Percentiles rank a stretch among this genome's conserved stretches.
These are phyloP conservation scores for Anguilla obscura DNA, from an alignment of 2,797 vertebrate species.

Conservation along the genomic window DNA sequence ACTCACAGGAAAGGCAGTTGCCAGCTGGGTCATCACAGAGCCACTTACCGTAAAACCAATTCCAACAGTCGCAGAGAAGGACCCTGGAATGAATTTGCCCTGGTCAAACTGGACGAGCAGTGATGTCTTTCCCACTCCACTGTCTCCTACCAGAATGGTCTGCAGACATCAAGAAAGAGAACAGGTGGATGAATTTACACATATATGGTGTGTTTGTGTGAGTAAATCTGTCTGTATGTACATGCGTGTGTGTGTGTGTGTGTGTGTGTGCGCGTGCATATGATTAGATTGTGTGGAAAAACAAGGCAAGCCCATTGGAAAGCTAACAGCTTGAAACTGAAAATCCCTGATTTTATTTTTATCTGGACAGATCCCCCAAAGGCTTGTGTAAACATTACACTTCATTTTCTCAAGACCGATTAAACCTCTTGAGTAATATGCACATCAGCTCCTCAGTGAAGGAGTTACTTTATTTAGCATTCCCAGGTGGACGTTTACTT, in stretches of 20 bases:
- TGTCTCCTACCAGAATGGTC: conserved; percentile 94
- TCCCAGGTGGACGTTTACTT: neutral
- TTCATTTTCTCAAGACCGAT: neutral
- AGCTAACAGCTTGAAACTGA: neutral
- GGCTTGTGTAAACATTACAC: conserved; percentile 15
- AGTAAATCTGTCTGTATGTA: neutral
- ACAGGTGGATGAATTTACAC: conserved; percentile 2
- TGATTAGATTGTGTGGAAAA: neutral
- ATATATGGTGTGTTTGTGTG: conserved; percentile 26
- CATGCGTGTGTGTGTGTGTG: neutral
- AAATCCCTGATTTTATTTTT: conserved; percentile 38
- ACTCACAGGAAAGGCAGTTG: too few species aligned
- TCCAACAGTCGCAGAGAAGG: conserved; percentile 92
- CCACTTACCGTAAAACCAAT: conserved; percentile 93
- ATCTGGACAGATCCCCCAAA: conserved; percentile 36
- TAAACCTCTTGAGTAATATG: neutral
- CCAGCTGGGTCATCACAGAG: conserved; percentile 49
- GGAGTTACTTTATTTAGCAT: neutral
- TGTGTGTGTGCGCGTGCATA: conserved; percentile 11
- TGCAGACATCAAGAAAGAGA: conserved; percentile 57
- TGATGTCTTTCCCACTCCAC: conserved; percentile 91
- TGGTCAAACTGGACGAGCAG: conserved; percentile 95
- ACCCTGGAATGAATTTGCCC: conserved; percentile 94
- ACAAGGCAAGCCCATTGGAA: neutral
- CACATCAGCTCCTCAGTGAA: neutral